These are phyloP conservation scores for Asbolus verrucosus DNA, from an alignment of 1,140 invertebrate species.

Conservation along the genomic window DNA sequence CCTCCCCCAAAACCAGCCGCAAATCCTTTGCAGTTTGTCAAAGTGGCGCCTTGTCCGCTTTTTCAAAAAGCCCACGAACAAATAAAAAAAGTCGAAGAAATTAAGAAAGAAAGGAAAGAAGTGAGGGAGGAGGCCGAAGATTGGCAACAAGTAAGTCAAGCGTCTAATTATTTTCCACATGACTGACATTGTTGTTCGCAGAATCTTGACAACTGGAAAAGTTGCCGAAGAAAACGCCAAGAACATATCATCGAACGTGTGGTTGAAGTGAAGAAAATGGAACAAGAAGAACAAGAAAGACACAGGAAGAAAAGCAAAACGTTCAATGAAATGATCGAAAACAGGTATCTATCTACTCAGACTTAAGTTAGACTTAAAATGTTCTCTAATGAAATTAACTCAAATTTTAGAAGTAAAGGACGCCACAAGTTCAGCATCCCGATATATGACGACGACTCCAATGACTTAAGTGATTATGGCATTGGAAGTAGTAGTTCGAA, in stretches of 20 bases:
- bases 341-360: too few species aligned
- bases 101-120: constrained; percentile 82
- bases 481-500: constrained; percentile 82
- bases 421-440: constrained; percentile 70
- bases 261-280: constrained; percentile 87
- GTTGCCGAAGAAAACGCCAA: constrained; percentile 87
- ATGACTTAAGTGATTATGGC: constrained; percentile 85
- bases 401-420: constrained; percentile 66
- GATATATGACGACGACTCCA: constrained; percentile 79
- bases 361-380: too few species aligned
- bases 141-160: constrained; percentile 87
- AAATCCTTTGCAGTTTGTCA: constrained; percentile 91
- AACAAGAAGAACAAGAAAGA: constrained; percentile 80
- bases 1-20: constrained; percentile 82
- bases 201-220: constrained; percentile 96
- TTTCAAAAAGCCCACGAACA: constrained; percentile 88
- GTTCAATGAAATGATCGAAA: constrained; percentile 94
- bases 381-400: too few species aligned
- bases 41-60: constrained; percentile 86
- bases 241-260: constrained; percentile 91
- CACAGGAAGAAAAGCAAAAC: constrained; percentile 86
- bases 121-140: constrained; percentile 85
- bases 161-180: not conserved
- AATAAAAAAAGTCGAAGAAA: constrained; percentile 85
- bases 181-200: constrained; percentile 62